Percentiles rank a stretch among this genome's conserved stretches.
Evolutionary conservation across 2,797 vertebrate genomes (phyloP).

Genomic region (Microctenopoma stevenorrisi): DNA sequence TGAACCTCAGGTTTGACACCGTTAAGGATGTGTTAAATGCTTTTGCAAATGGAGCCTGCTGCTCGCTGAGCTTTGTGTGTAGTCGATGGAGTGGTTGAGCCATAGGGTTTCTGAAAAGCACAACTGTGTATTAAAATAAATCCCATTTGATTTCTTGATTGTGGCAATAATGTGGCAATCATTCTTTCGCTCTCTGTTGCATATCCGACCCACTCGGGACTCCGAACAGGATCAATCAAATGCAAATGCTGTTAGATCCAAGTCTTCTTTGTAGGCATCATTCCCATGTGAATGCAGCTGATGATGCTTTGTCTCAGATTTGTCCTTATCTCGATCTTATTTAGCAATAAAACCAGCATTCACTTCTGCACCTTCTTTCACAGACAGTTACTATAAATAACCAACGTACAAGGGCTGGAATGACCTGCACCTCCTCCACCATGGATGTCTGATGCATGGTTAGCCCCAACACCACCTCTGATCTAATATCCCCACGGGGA

Average conservation of each 20-base stretch:
- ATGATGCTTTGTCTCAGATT: constrained; percentile 33
- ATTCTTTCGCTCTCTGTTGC: constrained; percentile 26
- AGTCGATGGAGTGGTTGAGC: neutral
- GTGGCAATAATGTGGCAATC: constrained; percentile 44
- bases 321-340: constrained; percentile 40
- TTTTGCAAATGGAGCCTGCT: neutral
- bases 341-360: neutral
- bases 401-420: constrained; percentile 8
- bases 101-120: constrained; percentile 6
- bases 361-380: neutral
- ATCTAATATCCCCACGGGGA: constrained; percentile 59
- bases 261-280: constrained; percentile 39
- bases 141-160: constrained; percentile 42
- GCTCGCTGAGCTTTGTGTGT: constrained; percentile 18
- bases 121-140: neutral
- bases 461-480: neutral
- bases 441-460: constrained; percentile 6
- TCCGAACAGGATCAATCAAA: constrained; percentile 54
- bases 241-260: constrained; percentile 53
- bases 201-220: constrained; percentile 45
- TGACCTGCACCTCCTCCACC: constrained; percentile 30
- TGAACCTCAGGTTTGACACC: constrained; percentile 19
- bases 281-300: constrained; percentile 6
- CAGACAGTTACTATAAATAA: constrained; percentile 8
- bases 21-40: constrained; percentile 1